These are phyloP conservation scores for Sitobion miscanthi DNA, from an alignment of 1,140 invertebrate genomes.

Conservation along the genomic window DNA sequence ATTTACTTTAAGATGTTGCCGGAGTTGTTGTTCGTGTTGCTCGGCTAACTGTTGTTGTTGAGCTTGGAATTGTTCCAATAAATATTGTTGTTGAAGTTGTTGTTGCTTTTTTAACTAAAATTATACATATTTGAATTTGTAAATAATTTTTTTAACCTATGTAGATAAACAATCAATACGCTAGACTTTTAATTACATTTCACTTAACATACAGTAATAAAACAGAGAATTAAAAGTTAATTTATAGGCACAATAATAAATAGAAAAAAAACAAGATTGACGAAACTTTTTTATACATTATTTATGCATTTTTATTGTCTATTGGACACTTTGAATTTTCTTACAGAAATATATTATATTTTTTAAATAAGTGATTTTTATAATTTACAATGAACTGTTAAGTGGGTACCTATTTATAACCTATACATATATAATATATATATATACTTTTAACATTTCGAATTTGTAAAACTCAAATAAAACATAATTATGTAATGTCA, in stretches of 20 bases:
- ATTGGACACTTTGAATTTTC: not conserved
- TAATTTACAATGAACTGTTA: not conserved
- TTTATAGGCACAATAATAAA: not conserved
- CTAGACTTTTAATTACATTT: not conserved
- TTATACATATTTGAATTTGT: not conserved
- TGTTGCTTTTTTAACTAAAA: constrained; percentile 89
- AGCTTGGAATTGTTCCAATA: constrained; percentile 86
- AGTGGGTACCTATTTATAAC: too few species aligned
- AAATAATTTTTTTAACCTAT: not conserved
- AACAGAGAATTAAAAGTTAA: not conserved
- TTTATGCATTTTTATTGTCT: not conserved
- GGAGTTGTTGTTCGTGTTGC: constrained; percentile 86
- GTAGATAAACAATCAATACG: not conserved
- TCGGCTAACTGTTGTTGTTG: constrained; percentile 86
- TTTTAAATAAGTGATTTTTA: not conserved
- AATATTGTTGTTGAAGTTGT: constrained; percentile 86
- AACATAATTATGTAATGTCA: not conserved
- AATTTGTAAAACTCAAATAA: not conserved
- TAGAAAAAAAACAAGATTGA: not conserved
- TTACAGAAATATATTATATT: not conserved
- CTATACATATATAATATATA: too few species aligned
- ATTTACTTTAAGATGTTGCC: constrained; percentile 84
- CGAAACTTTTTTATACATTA: not conserved
- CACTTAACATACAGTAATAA: not conserved
- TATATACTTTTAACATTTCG: not conserved